Percentiles rank a stretch among this genome's conserved stretches.
Evolutionary conservation across 2,888 invertebrate species (phyloP).

Genomic region (Platycheirus albimanus): DNA sequence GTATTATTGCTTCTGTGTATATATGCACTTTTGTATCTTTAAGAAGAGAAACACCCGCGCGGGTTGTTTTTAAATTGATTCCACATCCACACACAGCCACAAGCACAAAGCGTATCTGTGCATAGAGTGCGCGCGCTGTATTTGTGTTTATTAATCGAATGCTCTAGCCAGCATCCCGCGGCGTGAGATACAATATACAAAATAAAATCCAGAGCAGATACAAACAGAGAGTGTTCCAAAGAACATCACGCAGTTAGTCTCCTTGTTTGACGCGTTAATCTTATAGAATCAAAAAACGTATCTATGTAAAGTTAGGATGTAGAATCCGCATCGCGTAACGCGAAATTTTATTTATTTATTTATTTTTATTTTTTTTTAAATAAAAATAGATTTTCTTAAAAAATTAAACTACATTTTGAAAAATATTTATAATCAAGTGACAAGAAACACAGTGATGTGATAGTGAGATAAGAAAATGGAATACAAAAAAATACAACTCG

Average conservation of each 20-base stretch:
- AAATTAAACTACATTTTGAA: conserved; percentile 4
- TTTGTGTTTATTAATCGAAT: conserved; percentile 47
- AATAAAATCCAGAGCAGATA: conserved; percentile 57
- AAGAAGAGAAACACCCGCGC: conserved; percentile 63
- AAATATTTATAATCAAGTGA: conserved; percentile 30
- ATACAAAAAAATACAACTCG: conserved; percentile 21
- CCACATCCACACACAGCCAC: conserved; percentile 31
- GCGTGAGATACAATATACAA: conserved; percentile 53
- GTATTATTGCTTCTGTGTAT: conserved; percentile 30
- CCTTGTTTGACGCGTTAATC: conserved; percentile 55
- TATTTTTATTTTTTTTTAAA: conserved; percentile 8
- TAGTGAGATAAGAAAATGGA: conserved; percentile 30
- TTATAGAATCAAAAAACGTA: conserved; percentile 41
- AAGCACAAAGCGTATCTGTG: conserved; percentile 21
- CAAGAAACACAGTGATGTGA: conserved; percentile 36
- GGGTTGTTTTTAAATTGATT: conserved; percentile 17
- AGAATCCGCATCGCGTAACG: conserved; percentile 47
- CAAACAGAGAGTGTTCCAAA: conserved; percentile 67
- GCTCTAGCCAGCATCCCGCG: conserved; percentile 50
- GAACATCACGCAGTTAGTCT: conserved; percentile 64
- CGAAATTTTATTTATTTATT: conserved; percentile 40
- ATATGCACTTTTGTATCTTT: conserved; percentile 34
- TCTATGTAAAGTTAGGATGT: conserved; percentile 39
- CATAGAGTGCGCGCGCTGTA: conserved; percentile 67
- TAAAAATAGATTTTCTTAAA: conserved; percentile 19